Conservation (phyloP, 2,113 vertebrate species). For the Serinus canaria region DNA sequence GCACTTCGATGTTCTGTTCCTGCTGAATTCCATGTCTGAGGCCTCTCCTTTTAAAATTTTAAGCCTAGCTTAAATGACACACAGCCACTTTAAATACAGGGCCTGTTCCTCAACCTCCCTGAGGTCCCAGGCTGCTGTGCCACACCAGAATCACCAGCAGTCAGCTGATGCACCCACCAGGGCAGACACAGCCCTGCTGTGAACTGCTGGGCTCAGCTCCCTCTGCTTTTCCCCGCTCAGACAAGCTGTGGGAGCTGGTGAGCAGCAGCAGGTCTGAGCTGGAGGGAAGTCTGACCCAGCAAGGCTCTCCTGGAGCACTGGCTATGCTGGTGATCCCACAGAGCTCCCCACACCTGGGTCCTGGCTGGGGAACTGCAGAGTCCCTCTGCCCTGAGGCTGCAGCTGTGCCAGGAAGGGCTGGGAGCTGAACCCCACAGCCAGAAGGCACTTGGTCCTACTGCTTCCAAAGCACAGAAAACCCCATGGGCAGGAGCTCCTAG, state of each 20-base stretch:
- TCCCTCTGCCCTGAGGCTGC: neutral
- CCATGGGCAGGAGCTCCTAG: neutral
- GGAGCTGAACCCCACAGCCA: neutral
- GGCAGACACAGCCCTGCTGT: neutral
- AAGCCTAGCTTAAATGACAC: neutral
- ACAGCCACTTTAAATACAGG: neutral
- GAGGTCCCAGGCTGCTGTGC: neutral
- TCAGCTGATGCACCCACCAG: neutral
- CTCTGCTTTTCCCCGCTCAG: neutral
- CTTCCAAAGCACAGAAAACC: neutral
- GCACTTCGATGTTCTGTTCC: neutral
- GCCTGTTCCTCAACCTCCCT: neutral
- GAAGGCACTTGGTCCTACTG: fast-evolving
- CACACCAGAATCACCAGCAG: neutral
- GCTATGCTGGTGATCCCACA: neutral
- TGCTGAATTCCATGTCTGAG: neutral
- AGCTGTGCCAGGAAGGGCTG: neutral
- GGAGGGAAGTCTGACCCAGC: neutral
- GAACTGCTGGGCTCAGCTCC: neutral
- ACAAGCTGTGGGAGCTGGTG: neutral
- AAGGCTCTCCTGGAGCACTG: neutral
- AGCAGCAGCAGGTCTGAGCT: neutral
- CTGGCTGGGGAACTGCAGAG: neutral
- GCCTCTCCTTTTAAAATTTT: neutral
- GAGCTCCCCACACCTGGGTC: neutral